These are phyloP conservation scores for Leptopilina boulardi DNA, from an alignment of 1,140 invertebrate genomes.

Conservation along the genomic window DNA sequence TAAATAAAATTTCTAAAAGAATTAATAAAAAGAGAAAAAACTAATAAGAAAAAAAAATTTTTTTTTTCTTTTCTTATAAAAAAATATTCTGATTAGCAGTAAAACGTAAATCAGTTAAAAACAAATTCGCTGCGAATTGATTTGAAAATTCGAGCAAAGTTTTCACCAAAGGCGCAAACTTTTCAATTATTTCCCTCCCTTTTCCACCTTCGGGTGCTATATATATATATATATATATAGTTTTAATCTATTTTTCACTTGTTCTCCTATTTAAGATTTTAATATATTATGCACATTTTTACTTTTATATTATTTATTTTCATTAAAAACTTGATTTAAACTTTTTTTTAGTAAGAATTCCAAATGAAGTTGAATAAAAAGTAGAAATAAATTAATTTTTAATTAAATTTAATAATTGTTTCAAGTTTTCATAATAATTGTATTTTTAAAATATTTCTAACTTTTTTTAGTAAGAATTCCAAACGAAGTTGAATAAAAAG, in stretches of 20 bases:
- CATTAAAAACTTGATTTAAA: too few relatives aligned
- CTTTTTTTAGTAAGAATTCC: too few relatives aligned
- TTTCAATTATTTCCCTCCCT: conserved; percentile 8
- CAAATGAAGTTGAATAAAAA: too few relatives aligned
- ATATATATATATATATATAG: neutral
- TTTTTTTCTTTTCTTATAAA: neutral
- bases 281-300: neutral
- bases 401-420: too few relatives aligned
- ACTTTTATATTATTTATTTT: too few relatives aligned
- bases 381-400: too few relatives aligned
- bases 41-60: neutral
- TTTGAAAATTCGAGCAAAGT: conserved; percentile 6
- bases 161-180: conserved; percentile 22
- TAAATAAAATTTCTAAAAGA: too few relatives aligned
- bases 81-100: neutral
- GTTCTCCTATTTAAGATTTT: neutral
- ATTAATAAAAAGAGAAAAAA: neutral
- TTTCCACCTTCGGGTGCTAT: conserved; percentile 8
- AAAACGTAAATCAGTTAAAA: neutral
- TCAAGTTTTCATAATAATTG: too few relatives aligned
- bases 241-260: neutral
- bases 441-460: too few relatives aligned
- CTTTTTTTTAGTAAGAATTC: too few relatives aligned
- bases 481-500: too few relatives aligned
- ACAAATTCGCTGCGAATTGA: neutral